Percentiles rank a stretch among this genome's conserved stretches.
phyloP scores from a whole-genome alignment of 2,113 vertebrate species.

The Alouatta palliata region DNA sequence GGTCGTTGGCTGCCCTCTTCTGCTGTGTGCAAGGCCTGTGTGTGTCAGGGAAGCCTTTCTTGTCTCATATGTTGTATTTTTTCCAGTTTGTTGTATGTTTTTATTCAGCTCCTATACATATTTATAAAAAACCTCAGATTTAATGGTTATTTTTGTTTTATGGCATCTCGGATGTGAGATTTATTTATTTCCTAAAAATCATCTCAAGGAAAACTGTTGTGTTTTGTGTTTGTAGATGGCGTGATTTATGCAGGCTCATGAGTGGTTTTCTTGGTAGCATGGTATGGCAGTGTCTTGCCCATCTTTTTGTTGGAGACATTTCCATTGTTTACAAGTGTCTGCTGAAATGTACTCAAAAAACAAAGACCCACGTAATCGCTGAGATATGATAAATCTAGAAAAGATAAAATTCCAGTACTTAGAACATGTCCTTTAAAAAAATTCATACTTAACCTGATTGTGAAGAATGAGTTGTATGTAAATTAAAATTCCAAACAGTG shows the following conservation, averaged over 20 bases:
- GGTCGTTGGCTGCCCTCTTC: neutral
- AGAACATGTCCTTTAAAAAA: neutral
- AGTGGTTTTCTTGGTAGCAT: fast-evolving
- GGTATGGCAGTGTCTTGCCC: neutral
- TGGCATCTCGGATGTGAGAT: neutral
- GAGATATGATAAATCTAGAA: neutral
- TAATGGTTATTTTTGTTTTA: neutral
- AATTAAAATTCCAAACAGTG: neutral
- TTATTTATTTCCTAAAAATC: neutral
- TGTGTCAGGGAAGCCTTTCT: neutral
- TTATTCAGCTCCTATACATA: neutral
- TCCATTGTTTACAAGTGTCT: neutral
- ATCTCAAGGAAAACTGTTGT: neutral
- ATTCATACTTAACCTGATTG: neutral
- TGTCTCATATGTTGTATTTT: neutral
- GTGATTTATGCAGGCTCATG: fast-evolving
- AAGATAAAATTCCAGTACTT: neutral
- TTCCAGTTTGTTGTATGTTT: neutral
- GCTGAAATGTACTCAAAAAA: neutral
- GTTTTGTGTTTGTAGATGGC: neutral
- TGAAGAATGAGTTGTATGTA: neutral
- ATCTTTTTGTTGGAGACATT: neutral
- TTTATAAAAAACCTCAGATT: neutral
- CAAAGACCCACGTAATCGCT: neutral
- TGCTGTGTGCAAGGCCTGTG: neutral